Percentiles rank a stretch among this genome's conserved stretches.
phyloP scores from a whole-genome alignment of 1,140 invertebrate genomes.

The Zaprionus inermis region DNA sequence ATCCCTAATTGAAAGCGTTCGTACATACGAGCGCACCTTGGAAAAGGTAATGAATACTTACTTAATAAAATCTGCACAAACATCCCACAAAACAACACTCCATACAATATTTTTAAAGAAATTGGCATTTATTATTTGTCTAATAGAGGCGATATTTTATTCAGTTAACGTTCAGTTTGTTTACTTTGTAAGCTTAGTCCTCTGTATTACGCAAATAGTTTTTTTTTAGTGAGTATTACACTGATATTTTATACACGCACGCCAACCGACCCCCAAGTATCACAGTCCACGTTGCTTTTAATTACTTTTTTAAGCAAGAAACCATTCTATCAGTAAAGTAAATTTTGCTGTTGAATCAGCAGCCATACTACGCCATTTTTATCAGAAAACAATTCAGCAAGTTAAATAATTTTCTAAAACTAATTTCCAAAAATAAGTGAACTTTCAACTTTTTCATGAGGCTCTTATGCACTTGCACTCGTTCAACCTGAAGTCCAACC shows the following conservation, averaged over 20 bases:
- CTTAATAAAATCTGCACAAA: conserved; percentile 2
- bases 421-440: not conserved
- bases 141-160: not conserved
- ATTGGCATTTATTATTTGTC: conserved; percentile 27
- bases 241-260: not conserved
- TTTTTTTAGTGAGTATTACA: not conserved
- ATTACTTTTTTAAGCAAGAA: not conserved
- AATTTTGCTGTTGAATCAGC: no score
- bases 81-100: conserved; percentile 25
- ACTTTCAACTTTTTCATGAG: not conserved
- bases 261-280: not conserved
- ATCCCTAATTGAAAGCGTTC: conserved; percentile 98
- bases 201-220: conserved; percentile 15
- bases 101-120: conserved; percentile 38
- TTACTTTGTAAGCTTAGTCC: conserved; percentile 5
- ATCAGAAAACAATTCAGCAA: no score
- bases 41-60: conserved; percentile 92
- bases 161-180: not conserved
- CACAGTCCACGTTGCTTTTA: not conserved
- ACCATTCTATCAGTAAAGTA: no score
- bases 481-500: not conserved
- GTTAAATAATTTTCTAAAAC: no score
- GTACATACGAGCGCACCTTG: conserved; percentile 97
- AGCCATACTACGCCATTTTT: no score
- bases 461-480: not conserved